Evolutionary conservation across 2,113 vertebrate genomes (phyloP), one percentile per base, ranked within the genome.

Genomic region (Tyto alba): DNA sequence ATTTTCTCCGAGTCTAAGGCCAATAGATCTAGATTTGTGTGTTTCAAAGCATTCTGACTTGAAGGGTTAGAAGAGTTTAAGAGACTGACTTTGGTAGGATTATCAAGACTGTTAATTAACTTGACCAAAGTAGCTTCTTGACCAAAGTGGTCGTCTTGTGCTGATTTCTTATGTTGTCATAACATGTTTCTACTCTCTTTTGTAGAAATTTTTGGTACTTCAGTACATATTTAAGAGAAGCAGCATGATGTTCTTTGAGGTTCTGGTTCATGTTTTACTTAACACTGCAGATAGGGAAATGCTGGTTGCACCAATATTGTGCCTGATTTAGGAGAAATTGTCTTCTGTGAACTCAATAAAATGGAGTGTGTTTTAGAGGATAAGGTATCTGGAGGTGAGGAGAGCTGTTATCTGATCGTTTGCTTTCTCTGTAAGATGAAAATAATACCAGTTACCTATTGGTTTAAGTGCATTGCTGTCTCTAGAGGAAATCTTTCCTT

Each of bases 401-500:
- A 75, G 53, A 47, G 27, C 38, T 95, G 77, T 45, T 72, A 15
- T 2, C 22, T 73, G 74, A 79, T 89, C 45, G 9, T 29, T 88
- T 88, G 43, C 34, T 68, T 64, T 83, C 55, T 64, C 73, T 92
- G 63, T 16, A 23, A 90, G 82, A 77, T 85, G 59, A 62, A 93
- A 90, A 67, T 73, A 74, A 85, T 90, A 57, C 17, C 22, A 45
- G 50, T 45, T 83, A 16, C 43, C 71, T 77, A 32, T 83, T 85
- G 60, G 78, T 90, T 78, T 20, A 80, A 76, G n/a, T 41, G 47
- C 21, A 47, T 22, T 77, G 63, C 85, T 88, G 55, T 90, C 74
- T 88, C 77, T 47, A 56, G 74, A 89, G 94, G 84, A 94, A 95
- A 78, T 85, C 23, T 82, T 89, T 78, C 40, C 74, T 76, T 69